phyloP scores from a whole-genome alignment of 2,113 vertebrate species.

The Corydoras maculifer region DNA sequence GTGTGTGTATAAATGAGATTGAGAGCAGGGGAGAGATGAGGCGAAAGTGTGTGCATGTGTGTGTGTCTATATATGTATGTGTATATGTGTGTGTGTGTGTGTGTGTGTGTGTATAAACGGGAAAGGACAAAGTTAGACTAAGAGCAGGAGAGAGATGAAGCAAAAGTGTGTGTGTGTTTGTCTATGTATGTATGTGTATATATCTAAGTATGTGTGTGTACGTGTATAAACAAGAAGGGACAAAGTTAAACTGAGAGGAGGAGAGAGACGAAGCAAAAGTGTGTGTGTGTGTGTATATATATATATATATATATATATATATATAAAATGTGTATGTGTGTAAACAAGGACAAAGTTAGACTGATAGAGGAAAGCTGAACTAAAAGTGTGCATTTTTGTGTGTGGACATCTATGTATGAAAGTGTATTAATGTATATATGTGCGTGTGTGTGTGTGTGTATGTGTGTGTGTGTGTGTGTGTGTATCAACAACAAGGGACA shows the following conservation, averaged over 20 bases:
- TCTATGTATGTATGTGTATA: slow-evolving; percentile 38
- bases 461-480: background rate
- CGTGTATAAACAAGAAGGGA: slow-evolving; percentile 27
- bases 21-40: too few relatives aligned
- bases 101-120: background rate
- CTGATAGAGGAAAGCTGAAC: too few relatives aligned
- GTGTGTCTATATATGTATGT: slow-evolving; percentile 28
- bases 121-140: background rate
- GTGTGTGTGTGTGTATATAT: background rate
- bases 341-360: slow-evolving; percentile 50
- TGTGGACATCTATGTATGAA: slow-evolving; percentile 38
- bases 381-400: slow-evolving; percentile 31
- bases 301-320: slow-evolving; percentile 14
- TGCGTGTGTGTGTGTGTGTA: slow-evolving; percentile 4
- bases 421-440: slow-evolving; percentile 9
- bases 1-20: background rate
- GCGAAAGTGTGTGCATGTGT: slow-evolving; percentile 39
- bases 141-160: background rate
- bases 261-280: background rate
- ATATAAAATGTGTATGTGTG: background rate
- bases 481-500: background rate
- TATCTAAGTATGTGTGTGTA: slow-evolving; percentile 9
- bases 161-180: slow-evolving; percentile 19
- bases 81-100: background rate
- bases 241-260: background rate